Evolutionary conservation across 1,140 invertebrate species (phyloP), one percentile per base, ranked within the genome.

Genomic region (Drosophila busckii): DNA sequence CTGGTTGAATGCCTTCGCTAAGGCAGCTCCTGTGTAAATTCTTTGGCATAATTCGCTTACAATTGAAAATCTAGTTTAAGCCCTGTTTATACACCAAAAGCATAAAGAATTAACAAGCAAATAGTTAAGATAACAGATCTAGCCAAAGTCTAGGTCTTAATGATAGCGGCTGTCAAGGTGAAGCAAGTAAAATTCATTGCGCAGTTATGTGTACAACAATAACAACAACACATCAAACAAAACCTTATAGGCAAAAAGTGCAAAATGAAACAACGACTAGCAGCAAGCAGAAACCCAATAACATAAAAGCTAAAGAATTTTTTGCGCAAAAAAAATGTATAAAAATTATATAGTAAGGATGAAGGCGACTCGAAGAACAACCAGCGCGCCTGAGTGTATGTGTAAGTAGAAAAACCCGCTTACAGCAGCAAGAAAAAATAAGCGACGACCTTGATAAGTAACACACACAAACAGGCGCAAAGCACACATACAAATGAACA

Each of bases 241-340:
- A 53, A 37, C 26, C 34, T 12, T 31, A 32, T 13, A 52, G 45
- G 45, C 25, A 5, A 29, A 37, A 35, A 48, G 45, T 25, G 46
- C 38, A 38, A 9, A 9, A 19, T n/a, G 31, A 22, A 46, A 32
- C 16, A 45, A 32, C 29, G 34, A 26, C 10, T 40, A 69, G 52
- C 45, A 50, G 50, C 55, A 45, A 41, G 42, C 54, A 73, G 68
- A 80, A 80, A 80, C 73, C 75, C 73, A 82, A 80, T 80, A 80
- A 80, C 73, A 80, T 80, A 82, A 80, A 82, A 80, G 73, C 73
- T 50, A 64, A 82, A 80, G 73, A 80, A 80, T 80, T 80, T 63
- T 66, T 49, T 60, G 54, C 49, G 62, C 73, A 46, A 73, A 82
- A 80, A n/a, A n/a, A n/a, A n/a, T n/a, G n/a, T n/a, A n/a, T n/a